phyloP scores from a whole-genome alignment of 2,113 vertebrate genomes.

The Eleginops maclovinus region DNA sequence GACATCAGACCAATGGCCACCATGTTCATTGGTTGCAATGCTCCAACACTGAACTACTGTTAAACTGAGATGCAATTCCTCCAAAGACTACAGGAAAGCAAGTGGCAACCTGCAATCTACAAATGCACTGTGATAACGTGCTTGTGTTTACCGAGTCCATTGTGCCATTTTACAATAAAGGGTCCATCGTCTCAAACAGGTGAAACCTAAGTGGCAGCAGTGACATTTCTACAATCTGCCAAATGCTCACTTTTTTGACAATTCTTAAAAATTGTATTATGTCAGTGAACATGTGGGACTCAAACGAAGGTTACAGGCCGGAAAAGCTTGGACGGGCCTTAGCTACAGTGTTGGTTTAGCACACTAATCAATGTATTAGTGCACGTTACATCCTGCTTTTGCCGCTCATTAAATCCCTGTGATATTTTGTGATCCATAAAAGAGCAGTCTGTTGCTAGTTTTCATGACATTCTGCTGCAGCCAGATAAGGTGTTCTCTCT shows the following conservation, averaged over 20 bases:
- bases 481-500: slow-evolving; percentile 28
- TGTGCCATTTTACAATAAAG: too few relatives aligned
- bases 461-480: slow-evolving; percentile 19
- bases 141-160: neutral
- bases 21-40: neutral
- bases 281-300: neutral
- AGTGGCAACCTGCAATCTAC: neutral
- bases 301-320: slow-evolving; percentile 1
- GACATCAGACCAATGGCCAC: neutral
- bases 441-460: slow-evolving; percentile 5
- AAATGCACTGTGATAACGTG: neutral
- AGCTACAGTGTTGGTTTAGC: neutral
- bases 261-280: slow-evolving; percentile 20
- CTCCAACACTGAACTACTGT: neutral
- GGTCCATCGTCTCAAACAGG: neutral
- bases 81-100: neutral
- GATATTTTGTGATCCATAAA: slow-evolving; percentile 19
- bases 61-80: too few relatives aligned
- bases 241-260: slow-evolving; percentile 9
- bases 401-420: slow-evolving; percentile 29
- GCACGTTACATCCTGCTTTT: neutral
- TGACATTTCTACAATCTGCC: slow-evolving; percentile 9
- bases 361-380: neutral
- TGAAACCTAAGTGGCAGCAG: slow-evolving; percentile 1
- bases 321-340: neutral